A percentile compares a stretch with the other conserved stretches of the same genome.
These are phyloP conservation scores for Dorcus hopei DNA, from an alignment of 2,888 invertebrate genomes.

Conservation along the genomic window DNA sequence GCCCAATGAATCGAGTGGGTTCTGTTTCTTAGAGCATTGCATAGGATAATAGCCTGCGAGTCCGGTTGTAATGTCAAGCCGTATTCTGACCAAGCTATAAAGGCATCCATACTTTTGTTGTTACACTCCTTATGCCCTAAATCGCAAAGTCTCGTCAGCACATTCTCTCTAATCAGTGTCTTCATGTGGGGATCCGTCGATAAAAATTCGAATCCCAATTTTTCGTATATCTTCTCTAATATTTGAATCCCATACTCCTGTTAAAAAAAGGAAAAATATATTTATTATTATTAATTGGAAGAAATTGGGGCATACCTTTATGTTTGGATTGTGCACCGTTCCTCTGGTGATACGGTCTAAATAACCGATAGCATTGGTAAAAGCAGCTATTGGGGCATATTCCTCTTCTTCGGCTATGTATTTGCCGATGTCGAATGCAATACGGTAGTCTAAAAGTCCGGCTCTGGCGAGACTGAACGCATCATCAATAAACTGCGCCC, in stretches of 20 bases:
- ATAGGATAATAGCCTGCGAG: slow-evolving; percentile 41
- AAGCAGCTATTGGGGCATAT: slow-evolving; percentile 43
- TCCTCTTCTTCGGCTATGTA: slow-evolving; percentile 49
- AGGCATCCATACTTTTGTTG: slow-evolving; percentile 10
- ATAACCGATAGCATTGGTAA: slow-evolving; percentile 9
- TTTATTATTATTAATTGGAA: no score
- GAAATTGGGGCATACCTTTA: not conserved
- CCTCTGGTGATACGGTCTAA: slow-evolving; percentile 12
- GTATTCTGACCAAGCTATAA: slow-evolving; percentile 9
- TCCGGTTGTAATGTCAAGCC: slow-evolving; percentile 6
- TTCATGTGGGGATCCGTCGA: slow-evolving; percentile 24
- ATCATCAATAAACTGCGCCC: slow-evolving; percentile 57
- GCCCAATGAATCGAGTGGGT: slow-evolving; percentile 59
- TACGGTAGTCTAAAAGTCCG: slow-evolving; percentile 38
- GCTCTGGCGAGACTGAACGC: slow-evolving; percentile 44
- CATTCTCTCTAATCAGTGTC: slow-evolving; percentile 23
- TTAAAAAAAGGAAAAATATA: not conserved
- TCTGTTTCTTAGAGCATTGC: slow-evolving; percentile 43
- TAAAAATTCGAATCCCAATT: slow-evolving; percentile 7
- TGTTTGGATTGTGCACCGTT: not conserved
- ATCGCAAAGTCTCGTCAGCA: slow-evolving; percentile 28
- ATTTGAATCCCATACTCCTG: slow-evolving; percentile 9
- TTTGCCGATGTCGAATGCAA: slow-evolving; percentile 47
- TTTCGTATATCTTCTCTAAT: slow-evolving; percentile 54
- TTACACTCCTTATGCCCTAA: slow-evolving; percentile 24